These are phyloP conservation scores for Loripinus fragilis DNA, from an alignment of 2,888 invertebrate genomes.

Conservation along the genomic window DNA sequence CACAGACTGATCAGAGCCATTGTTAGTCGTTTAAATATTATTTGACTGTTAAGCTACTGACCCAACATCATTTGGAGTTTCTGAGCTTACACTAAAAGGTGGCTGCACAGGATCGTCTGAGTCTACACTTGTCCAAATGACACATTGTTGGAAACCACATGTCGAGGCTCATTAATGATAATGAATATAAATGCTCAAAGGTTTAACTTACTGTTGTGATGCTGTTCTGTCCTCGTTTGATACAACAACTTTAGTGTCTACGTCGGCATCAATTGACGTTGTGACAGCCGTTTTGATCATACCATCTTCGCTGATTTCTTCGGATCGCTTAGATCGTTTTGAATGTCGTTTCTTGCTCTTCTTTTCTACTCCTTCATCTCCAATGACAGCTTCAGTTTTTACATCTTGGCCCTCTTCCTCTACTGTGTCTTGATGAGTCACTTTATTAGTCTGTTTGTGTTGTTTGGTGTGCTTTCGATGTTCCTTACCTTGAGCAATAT, in stretches of 20 bases:
- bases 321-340: background rate
- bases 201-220: constrained; percentile 37
- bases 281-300: constrained; percentile 39
- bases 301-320: background rate
- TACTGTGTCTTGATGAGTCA: background rate
- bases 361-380: background rate
- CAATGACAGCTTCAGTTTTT: no score
- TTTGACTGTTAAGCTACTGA: no score
- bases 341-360: background rate
- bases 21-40: no score
- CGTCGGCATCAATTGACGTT: constrained; percentile 37
- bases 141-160: no score
- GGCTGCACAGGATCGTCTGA: no score
- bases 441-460: constrained; percentile 11
- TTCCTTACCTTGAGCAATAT: background rate
- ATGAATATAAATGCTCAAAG: background rate
- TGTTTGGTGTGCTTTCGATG: background rate
- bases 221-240: constrained; percentile 41
- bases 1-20: no score
- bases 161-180: no score
- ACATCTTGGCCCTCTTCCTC: background rate
- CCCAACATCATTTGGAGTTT: no score
- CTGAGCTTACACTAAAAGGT: no score
- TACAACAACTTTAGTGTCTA: constrained; percentile 29
- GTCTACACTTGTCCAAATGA: no score